phyloP scores from a whole-genome alignment of 2,113 vertebrate species.

The Colinus virginianus region DNA sequence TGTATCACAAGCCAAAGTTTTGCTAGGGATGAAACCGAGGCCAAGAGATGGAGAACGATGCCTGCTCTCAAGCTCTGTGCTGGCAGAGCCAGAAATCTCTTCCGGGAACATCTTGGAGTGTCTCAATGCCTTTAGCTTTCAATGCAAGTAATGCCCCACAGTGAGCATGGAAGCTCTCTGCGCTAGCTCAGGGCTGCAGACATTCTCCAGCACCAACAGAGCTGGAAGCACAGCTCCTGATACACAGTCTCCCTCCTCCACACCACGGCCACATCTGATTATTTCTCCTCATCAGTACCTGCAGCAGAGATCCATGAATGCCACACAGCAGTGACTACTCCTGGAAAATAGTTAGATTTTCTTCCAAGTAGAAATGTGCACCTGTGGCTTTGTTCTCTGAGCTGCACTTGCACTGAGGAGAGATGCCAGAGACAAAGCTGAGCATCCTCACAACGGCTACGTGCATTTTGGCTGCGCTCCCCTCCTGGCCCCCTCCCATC shows the following conservation, averaged over 20 bases:
- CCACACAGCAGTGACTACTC: accelerated
- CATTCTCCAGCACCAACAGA: not conserved
- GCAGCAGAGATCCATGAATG: not conserved
- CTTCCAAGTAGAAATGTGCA: accelerated
- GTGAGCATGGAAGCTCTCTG: not conserved
- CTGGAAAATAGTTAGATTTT: not conserved
- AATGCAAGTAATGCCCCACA: not conserved
- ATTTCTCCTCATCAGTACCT: not conserved
- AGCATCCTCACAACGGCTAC: not conserved
- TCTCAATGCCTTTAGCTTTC: conserved; percentile 48
- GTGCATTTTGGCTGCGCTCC: accelerated
- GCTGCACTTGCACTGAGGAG: not conserved
- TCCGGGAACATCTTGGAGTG: conserved; percentile 52
- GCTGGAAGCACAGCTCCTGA: accelerated
- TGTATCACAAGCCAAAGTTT: not conserved
- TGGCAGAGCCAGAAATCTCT: conserved; percentile 24
- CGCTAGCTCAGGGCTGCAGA: not conserved
- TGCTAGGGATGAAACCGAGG: not conserved
- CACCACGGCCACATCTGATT: accelerated
- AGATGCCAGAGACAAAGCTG: accelerated
- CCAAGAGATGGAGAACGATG: not conserved
- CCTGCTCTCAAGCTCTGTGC: not conserved
- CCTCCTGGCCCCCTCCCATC: accelerated
- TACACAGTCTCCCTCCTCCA: not conserved
- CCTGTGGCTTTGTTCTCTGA: accelerated